Base-by-base conservation (phyloP, 2,797 vertebrate genomes). In the Tympanoctomys barrerae region DNA sequence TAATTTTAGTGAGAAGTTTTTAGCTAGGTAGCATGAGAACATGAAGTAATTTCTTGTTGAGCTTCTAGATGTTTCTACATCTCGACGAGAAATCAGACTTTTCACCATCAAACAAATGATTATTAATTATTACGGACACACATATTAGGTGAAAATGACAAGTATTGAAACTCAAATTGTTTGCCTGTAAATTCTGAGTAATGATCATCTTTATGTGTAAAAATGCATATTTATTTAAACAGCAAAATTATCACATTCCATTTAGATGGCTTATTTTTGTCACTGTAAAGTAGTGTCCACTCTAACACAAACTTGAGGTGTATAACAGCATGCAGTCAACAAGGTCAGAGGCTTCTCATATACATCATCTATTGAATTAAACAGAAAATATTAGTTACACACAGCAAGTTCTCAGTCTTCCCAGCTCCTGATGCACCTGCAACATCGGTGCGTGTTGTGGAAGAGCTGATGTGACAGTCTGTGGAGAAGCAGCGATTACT, bases 181-280 rank as follows among this genome's bases (percentile, higher is more conserved):
- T 31, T 75, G 2, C 24, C 79, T 22, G 26, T 75, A 84, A 94
- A 87, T 33, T 1, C 18, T 75, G 79, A 73, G 9, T 79, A 93
- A 61, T 93, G 71, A 90, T 59, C 42, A 46, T 6, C 66, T 31
- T 70, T 36, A 59, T 19, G 14, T 21, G 18, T 66, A 91, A 89
- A 5, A 71, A 71, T 73, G 10, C 46, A 79, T n/a, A 89, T 80
- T 71, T 1, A 80, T 49, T 49, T 36, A 93, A 66, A 16, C 5
- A 49, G 9, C 6, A 93, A 94, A 91, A 66, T 59, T 87, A 92
- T 79, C 21, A 68, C 57, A 0, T 33, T 94, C 3, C 93, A 39
- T 73, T 62, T 18, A 52, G 9, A 54, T 52, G 21, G 36, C 91
- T 88, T 86, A 59, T 62, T 95, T 77, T 87, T 73, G 89, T 95